Base-by-base conservation (phyloP, 2,797 vertebrate genomes). In the Pterois miles region DNA sequence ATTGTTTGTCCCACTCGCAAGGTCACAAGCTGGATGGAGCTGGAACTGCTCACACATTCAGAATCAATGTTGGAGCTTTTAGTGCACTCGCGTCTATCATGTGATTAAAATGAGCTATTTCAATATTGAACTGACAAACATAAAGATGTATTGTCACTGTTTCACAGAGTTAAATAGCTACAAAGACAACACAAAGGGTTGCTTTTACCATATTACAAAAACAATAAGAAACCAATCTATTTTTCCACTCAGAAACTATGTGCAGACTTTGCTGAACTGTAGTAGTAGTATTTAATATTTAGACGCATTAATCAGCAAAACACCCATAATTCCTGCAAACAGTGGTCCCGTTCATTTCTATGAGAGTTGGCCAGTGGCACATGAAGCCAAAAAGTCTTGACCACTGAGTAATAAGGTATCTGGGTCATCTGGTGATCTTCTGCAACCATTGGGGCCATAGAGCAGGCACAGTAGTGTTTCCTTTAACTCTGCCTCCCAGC, bases 1-100 rank as follows among this genome's bases (percentile, higher is more conserved):
- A 74, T 85, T 83, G 85, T 87, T 89, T 90, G 89, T 85, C 81
- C 81, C 8, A 18, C 84, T 85, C 67, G 40, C 90, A 93, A 93
- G 91, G 93, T 93, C 92, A 94, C 70, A 64, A 4, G 18, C 38
- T 53, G 69, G 63, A 80, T 77, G 38, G 58, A 84, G 74, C 71
- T 50, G 38, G 64, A 76, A 52, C 14, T 9, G 25, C 54, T 71
- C 69, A 81, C n/a, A 57, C 46, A 50, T 46, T 83, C 64, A 74
- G 56, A 85, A n/a, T 78, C 63, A 54, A 76, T 72, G 76, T 63
- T 20, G 65, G 34, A 22, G 63, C 43, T 48, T 79, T 78, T 52
- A 67, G 29, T 52, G 40, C 38, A 6, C 58, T 70, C 8, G 38
- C 78, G 65, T 52, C 54, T 27, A 81, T 50, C n/a, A 46, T 25